Percentiles rank a stretch among this genome's conserved stretches.
Conservation (phyloP, 1,140 invertebrate species). For the Neodiprion pinetum region DNA sequence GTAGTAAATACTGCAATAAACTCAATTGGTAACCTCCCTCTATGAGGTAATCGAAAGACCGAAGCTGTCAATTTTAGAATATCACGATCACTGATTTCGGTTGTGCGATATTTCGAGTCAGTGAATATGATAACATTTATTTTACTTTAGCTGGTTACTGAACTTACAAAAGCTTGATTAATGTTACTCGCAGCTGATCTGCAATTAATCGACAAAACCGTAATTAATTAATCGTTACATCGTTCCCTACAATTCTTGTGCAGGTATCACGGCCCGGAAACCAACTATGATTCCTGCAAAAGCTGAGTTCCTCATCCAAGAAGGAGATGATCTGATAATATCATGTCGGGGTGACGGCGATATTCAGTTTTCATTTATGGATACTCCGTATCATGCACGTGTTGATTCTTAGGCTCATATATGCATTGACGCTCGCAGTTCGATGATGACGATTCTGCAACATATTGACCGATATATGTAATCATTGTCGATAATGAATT, state of each 20-base stretch:
- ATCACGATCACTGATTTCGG: too few species aligned
- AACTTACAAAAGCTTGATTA: too few species aligned
- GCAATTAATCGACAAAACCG: too few species aligned
- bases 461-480: not conserved
- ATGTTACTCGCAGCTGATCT: too few species aligned
- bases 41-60: too few species aligned
- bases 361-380: conserved; percentile 38
- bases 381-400: conserved; percentile 15
- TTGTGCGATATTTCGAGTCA: too few species aligned
- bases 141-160: too few species aligned
- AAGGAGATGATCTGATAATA: conserved; percentile 38
- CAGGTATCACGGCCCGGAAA: conserved; percentile 28
- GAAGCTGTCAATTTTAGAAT: too few species aligned
- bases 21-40: too few species aligned
- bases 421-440: conserved; percentile 6
- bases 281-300: conserved; percentile 23
- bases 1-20: too few species aligned
- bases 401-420: conserved; percentile 1
- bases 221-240: too few species aligned
- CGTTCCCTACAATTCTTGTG: not conserved
- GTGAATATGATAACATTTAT: too few species aligned
- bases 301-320: conserved; percentile 38
- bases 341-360: conserved; percentile 27
- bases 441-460: not conserved
- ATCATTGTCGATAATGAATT: not conserved